Evolutionary conservation across 2,888 invertebrate genomes (phyloP).

Genomic region (Notodromas monacha): DNA sequence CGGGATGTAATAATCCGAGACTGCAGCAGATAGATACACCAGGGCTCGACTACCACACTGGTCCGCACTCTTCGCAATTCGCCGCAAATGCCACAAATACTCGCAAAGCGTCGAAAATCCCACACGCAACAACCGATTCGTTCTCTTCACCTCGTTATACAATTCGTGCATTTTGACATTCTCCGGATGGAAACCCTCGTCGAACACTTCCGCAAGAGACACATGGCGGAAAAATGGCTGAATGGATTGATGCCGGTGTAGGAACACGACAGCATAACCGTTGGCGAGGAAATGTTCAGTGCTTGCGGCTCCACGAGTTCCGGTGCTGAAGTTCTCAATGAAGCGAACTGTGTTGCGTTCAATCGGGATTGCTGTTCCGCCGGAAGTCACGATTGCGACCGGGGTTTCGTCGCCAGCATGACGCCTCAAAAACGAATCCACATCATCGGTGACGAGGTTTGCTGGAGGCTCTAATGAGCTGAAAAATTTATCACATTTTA

Average conservation of each 20-base stretch:
- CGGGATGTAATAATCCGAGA: conserved; percentile 93
- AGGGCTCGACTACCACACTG: conserved; percentile 31
- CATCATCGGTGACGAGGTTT: neutral
- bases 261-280: conserved; percentile 22
- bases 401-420: neutral
- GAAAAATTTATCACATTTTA: neutral
- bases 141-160: neutral
- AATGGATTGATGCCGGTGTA: conserved; percentile 19
- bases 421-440: neutral
- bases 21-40: conserved; percentile 87
- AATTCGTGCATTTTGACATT: too few relatives aligned
- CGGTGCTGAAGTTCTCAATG: conserved; percentile 95
- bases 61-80: conserved; percentile 41
- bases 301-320: conserved; percentile 70
- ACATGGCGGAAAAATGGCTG: conserved; percentile 20
- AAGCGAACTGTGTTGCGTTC: conserved; percentile 90
- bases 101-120: neutral
- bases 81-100: conserved; percentile 61
- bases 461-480: conserved; percentile 1
- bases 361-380: conserved; percentile 80
- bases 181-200: neutral
- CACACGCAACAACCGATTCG: neutral
- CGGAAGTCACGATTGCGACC: conserved; percentile 24
- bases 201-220: conserved; percentile 8
- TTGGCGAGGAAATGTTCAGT: conserved; percentile 58